phyloP scores from a whole-genome alignment of 2,113 vertebrate genomes.

The Bagarius yarrelli region DNA sequence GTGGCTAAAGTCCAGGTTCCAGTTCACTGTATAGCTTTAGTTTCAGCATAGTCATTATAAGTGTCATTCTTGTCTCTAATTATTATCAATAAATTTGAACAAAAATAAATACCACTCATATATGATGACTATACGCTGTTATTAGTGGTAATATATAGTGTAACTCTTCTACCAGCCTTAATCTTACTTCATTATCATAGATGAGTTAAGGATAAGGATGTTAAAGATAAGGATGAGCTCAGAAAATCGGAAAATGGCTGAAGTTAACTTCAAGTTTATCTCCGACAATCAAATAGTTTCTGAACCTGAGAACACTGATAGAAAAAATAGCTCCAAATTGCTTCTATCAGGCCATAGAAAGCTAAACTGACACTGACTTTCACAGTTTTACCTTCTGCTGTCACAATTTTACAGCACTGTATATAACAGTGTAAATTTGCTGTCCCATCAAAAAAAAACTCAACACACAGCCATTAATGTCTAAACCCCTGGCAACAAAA shows the following conservation, averaged over 20 bases:
- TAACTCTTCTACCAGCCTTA: not conserved
- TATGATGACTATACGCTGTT: not conserved
- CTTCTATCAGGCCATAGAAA: not conserved
- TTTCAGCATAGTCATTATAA: not conserved
- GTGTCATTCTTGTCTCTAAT: not conserved
- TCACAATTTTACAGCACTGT: not conserved
- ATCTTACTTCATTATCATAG: not conserved
- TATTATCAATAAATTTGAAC: not conserved
- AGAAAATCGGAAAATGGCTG: too few relatives aligned
- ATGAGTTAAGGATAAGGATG: too few relatives aligned
- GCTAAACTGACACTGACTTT: not conserved
- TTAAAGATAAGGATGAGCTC: too few relatives aligned
- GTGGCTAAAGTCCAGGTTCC: conserved; percentile 9
- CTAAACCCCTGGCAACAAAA: too few relatives aligned
- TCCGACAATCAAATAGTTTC: not conserved
- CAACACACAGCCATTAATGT: too few relatives aligned
- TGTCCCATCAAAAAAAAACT: too few relatives aligned
- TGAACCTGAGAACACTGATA: not conserved
- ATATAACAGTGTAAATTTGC: too few relatives aligned
- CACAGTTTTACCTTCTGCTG: not conserved
- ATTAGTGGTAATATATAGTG: not conserved
- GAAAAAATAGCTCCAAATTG: not conserved
- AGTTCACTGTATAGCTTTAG: not conserved
- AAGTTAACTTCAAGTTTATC: not conserved
- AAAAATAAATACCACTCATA: not conserved